These are phyloP conservation scores for Ceramica pisi DNA, from an alignment of 2,888 invertebrate species.

Conservation along the genomic window DNA sequence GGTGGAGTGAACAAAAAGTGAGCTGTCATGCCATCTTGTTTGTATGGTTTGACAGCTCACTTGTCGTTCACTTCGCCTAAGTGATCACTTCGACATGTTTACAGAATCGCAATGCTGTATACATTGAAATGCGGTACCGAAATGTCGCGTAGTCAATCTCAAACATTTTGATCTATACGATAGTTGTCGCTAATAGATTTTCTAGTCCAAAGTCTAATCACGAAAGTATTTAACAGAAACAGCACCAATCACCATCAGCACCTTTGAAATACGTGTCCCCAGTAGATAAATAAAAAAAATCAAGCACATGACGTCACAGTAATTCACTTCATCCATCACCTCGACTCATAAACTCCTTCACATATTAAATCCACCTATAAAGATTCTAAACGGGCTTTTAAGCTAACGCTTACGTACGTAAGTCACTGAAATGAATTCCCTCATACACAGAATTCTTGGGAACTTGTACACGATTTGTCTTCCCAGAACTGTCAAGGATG, in stretches of 20 bases:
- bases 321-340: slow-evolving; percentile 49
- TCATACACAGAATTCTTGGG: slow-evolving; percentile 60
- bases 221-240: background rate
- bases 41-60: no score
- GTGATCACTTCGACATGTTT: no score
- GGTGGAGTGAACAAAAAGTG: no score
- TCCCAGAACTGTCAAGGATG: slow-evolving; percentile 71
- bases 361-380: slow-evolving; percentile 56
- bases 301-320: slow-evolving; percentile 17
- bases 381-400: slow-evolving; percentile 62
- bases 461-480: slow-evolving; percentile 78
- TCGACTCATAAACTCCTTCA: slow-evolving; percentile 52
- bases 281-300: slow-evolving; percentile 36
- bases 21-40: no score
- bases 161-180: background rate
- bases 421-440: slow-evolving; percentile 65
- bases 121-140: no score
- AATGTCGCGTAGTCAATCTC: no score
- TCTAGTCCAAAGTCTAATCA: background rate
- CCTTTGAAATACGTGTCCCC: background rate
- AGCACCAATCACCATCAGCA: background rate
- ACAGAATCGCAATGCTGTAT: no score
- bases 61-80: no score
- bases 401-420: slow-evolving; percentile 56
- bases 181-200: background rate